Evolutionary conservation across 1,140 invertebrate genomes (phyloP), one percentile per base, ranked within the genome.

Genomic region (Chionoecetes opilio): DNA sequence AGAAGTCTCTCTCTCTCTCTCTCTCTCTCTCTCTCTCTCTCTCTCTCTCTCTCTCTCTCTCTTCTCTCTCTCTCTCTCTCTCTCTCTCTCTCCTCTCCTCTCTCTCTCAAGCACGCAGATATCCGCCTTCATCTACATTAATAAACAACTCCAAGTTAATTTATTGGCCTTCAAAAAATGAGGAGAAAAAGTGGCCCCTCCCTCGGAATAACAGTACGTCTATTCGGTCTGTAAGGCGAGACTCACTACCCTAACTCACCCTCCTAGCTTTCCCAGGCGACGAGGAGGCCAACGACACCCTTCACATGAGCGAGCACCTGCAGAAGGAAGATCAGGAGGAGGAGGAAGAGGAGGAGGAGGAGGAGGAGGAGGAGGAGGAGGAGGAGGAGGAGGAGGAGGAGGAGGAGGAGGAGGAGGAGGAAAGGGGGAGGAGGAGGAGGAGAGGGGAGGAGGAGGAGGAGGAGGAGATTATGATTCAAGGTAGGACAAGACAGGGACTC

Each of bases 11-110:
- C 63, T 11, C 63, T 75, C 63, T 75, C 63, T 75, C 63, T 75
- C 63, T 75, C 63, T 75, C 63, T 75, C 63, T 75, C 63, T 75
- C 63, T 75, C 63, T n/a, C 63, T n/a, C 63, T n/a, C 63, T n/a
- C 63, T n/a, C 63, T n/a, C 63, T n/a, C 63, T n/a, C 63, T n/a
- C 63, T n/a, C 63, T 75, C 63, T 75, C 63, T 75, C 63, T 75
- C 63, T 75, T 75, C 63, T 75, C 63, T 75, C 63, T 75, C 63
- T 75, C 63, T 75, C 63, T 75, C 63, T 75, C 63, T 75, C 63
- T 75, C 63, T 75, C 63, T 75, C 63, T 75, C 53, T 21, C 53
- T 21, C 53, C 8, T 2, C 9, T 2, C 8, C 41, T 8, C 41
- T 8, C 41, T 8, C 41, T 8, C 6, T 14, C 53, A 63, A 8